A percentile compares a stretch with the other conserved stretches of the same genome.
phyloP scores from a whole-genome alignment of 2,113 vertebrate species.

The Gambusia affinis region DNA sequence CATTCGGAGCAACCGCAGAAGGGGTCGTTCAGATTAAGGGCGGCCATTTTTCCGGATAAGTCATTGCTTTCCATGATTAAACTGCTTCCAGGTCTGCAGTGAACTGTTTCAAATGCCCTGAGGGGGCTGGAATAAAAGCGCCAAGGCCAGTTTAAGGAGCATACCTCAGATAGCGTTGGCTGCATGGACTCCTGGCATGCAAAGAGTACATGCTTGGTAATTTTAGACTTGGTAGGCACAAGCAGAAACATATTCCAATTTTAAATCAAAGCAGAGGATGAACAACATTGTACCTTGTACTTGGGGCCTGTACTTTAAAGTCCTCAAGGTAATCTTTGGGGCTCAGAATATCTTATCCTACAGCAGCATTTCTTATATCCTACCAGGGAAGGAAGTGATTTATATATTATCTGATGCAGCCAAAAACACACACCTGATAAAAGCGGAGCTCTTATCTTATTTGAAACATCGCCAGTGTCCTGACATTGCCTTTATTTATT shows the following conservation, averaged over 20 bases:
- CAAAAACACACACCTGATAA: conserved; percentile 54
- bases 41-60: conserved; percentile 28
- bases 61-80: conserved; percentile 49
- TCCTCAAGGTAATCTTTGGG: conserved; percentile 41
- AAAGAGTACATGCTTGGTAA: conserved; percentile 56
- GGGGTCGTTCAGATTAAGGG: conserved; percentile 39
- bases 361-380: conserved; percentile 48
- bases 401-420: conserved; percentile 51
- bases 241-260: conserved; percentile 49
- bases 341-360: conserved; percentile 59
- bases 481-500: conserved; percentile 49
- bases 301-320: conserved; percentile 31
- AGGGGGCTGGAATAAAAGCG: conserved; percentile 60
- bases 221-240: conserved; percentile 69
- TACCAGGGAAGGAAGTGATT: conserved; percentile 60
- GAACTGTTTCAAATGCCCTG: conserved; percentile 49
- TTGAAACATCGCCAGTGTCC: conserved; percentile 54
- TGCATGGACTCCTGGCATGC: conserved; percentile 56
- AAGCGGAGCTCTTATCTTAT: conserved; percentile 56
- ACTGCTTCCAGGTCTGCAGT: conserved; percentile 41
- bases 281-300: conserved; percentile 42
- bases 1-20: conserved; percentile 44
- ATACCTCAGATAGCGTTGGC: conserved; percentile 69
- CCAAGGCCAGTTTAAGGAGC: conserved; percentile 57
- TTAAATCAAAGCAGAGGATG: conserved; percentile 68